Conservation (phyloP, 2,888 invertebrate species). For the Subacronicta megacephala region DNA sequence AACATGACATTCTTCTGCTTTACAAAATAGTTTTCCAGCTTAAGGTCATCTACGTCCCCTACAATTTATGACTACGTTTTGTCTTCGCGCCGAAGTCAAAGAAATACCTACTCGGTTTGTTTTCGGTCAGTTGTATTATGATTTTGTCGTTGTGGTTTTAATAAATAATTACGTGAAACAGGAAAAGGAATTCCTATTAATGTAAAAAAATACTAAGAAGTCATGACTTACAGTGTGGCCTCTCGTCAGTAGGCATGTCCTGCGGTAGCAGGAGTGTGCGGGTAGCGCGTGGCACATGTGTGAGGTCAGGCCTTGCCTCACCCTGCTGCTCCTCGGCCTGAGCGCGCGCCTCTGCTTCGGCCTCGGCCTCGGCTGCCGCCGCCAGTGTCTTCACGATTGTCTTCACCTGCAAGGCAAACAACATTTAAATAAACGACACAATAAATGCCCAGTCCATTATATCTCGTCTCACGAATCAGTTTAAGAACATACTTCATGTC, state of each 20-base stretch:
- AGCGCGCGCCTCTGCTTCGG: slow-evolving; percentile 75
- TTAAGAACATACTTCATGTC: no score
- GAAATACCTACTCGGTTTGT: no score
- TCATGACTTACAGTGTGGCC: slow-evolving; percentile 93
- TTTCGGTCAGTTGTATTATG: no score
- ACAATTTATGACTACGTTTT: no score
- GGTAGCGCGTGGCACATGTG: slow-evolving; percentile 82
- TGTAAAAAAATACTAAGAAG: slow-evolving; percentile 4
- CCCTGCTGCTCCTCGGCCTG: slow-evolving; percentile 74
- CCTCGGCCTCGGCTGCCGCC: slow-evolving; percentile 78
- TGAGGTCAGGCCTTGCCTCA: slow-evolving; percentile 57
- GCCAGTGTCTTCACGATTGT: slow-evolving; percentile 84
- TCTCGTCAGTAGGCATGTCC: slow-evolving; percentile 89
- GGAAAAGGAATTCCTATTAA: not conserved
- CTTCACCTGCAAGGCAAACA: slow-evolving; percentile 73
- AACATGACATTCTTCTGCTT: no score
- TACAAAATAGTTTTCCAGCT: no score
- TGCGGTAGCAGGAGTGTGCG: slow-evolving; percentile 90
- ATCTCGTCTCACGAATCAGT: no score
- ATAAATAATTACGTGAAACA: not conserved
- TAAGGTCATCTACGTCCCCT: no score
- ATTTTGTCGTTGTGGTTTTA: not conserved
- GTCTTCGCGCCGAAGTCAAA: no score
- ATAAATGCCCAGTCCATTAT: not conserved
- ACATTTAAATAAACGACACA: not conserved